Evolutionary conservation across 2,113 vertebrate genomes (phyloP).

Genomic region (Grantiella picta): DNA sequence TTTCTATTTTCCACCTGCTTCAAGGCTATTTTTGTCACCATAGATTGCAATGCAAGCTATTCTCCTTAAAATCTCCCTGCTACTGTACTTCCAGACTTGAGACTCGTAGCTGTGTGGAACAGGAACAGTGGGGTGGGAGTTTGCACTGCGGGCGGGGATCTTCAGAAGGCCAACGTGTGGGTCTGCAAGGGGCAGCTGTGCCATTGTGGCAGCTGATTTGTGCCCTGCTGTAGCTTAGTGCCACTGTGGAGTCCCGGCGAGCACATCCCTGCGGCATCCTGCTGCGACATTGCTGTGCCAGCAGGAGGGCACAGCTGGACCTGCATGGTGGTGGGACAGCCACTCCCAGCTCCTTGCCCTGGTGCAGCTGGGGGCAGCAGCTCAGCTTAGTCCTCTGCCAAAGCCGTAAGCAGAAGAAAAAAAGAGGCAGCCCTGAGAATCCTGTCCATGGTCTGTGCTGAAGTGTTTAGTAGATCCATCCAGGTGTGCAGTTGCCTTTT

Average conservation of each 20-base stretch:
- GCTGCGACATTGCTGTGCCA: fast-evolving
- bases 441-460: background rate
- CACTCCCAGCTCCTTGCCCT: fast-evolving
- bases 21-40: background rate
- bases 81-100: background rate
- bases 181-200: background rate
- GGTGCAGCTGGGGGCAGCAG: background rate
- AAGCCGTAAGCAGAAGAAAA: background rate
- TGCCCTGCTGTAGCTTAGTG: fast-evolving
- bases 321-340: fast-evolving
- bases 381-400: fast-evolving
- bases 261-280: fast-evolving
- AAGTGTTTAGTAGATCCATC: background rate
- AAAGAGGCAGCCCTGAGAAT: background rate
- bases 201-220: fast-evolving
- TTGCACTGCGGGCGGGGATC: fast-evolving
- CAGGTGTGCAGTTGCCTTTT: background rate
- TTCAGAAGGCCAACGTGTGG: fast-evolving
- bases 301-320: background rate
- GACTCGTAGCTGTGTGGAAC: background rate
- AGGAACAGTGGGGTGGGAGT: fast-evolving
- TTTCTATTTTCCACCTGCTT: background rate
- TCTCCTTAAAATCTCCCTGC: background rate
- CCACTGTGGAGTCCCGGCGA: fast-evolving
- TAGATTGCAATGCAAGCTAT: background rate